A percentile compares a stretch with the other conserved stretches of the same genome.
These are phyloP conservation scores for Euwallacea similis DNA, from an alignment of 1,140 invertebrate species.

Conservation along the genomic window DNA sequence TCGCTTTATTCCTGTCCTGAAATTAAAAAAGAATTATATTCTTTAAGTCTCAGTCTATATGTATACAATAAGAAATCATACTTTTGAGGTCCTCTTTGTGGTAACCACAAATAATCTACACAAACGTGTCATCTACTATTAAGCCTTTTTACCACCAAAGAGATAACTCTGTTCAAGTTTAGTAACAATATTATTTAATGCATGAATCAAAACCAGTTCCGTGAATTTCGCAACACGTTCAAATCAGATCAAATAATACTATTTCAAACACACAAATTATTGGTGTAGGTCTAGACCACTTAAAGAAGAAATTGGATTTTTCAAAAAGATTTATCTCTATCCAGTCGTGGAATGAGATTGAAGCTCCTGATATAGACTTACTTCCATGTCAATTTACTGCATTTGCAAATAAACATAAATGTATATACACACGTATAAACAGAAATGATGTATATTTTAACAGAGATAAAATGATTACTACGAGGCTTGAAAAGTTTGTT, in stretches of 20 bases:
- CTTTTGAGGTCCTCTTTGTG: constrained; percentile 77
- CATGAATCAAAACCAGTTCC: not conserved
- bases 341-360: too few species aligned
- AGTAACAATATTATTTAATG: not conserved
- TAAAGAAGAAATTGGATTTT: constrained; percentile 39
- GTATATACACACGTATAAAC: constrained; percentile 13
- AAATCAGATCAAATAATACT: too few species aligned
- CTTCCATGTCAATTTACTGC: not conserved
- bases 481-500: constrained; percentile 6
- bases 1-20: too few species aligned
- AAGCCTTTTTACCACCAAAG: constrained; percentile 30
- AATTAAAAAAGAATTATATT: too few species aligned
- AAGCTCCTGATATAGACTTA: too few species aligned
- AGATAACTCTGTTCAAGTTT: constrained; percentile 30
- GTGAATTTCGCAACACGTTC: constrained; percentile 2
- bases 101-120: constrained; percentile 71
- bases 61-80: constrained; percentile 64
- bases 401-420: constrained; percentile 26
- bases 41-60: constrained; percentile 63
- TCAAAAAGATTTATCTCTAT: too few species aligned
- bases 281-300: constrained; percentile 32
- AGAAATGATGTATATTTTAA: constrained; percentile 15
- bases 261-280: constrained; percentile 41
- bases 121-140: constrained; percentile 54
- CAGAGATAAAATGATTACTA: constrained; percentile 9